These are phyloP conservation scores for Cephus pygmeus DNA, from an alignment of 2,888 invertebrate genomes.

Conservation along the genomic window DNA sequence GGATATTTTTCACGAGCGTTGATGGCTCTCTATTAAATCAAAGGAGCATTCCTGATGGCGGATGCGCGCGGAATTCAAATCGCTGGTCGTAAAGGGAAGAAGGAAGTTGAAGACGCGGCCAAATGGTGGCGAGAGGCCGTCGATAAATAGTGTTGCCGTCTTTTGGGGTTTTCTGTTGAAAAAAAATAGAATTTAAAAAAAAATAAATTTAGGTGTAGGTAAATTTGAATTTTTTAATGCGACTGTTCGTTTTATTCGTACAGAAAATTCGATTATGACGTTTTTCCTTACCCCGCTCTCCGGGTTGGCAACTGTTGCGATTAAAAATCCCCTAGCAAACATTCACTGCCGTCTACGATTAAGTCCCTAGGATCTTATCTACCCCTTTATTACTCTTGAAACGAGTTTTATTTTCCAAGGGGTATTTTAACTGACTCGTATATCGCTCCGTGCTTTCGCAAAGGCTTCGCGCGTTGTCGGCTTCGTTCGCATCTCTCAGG, in stretches of 20 bases:
- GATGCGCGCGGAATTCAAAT: slow-evolving; percentile 56
- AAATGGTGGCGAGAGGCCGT: slow-evolving; percentile 20
- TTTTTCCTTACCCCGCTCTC: neutral
- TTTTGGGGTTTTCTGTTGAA: neutral
- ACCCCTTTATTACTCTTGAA: neutral
- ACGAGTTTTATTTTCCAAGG: neutral
- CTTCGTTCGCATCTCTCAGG: slow-evolving; percentile 27
- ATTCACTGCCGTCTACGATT: neutral
- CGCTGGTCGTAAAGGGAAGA: slow-evolving; percentile 51
- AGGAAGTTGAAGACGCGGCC: slow-evolving; percentile 30
- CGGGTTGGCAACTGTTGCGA: neutral
- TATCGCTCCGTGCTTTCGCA: neutral
- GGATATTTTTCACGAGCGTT: slow-evolving; percentile 24
- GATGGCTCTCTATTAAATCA: slow-evolving; percentile 60
- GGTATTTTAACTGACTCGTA: neutral
- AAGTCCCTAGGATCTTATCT: neutral
- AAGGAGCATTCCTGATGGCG: slow-evolving; percentile 55
- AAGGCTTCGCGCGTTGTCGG: slow-evolving; percentile 21
- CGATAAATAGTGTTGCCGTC: neutral
- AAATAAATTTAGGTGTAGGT: neutral
- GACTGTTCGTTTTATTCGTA: neutral
- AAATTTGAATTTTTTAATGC: neutral
- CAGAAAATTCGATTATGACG: neutral
- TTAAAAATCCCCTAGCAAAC: neutral
- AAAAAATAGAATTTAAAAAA: too few species aligned